Evolutionary conservation across 1,140 invertebrate species (phyloP).

Genomic region (Leucophenga varia): DNA sequence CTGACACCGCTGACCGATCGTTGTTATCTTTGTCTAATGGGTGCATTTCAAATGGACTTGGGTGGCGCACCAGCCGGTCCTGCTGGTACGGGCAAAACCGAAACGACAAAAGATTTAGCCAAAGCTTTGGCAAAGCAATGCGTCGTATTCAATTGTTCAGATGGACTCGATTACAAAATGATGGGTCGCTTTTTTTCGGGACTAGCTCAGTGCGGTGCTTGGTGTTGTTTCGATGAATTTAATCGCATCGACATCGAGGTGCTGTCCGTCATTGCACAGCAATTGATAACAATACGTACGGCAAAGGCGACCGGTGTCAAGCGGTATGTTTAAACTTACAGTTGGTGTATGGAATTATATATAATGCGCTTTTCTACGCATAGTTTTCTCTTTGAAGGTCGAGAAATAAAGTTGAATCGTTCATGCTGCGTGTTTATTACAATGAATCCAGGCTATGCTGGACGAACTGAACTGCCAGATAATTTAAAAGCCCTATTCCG

Average conservation of each 20-base stretch:
- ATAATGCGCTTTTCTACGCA: background rate
- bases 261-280: constrained; percentile 84
- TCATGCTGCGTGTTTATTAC: constrained; percentile 90
- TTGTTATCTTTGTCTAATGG: constrained; percentile 85
- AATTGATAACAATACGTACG: constrained; percentile 76
- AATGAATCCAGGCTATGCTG: constrained; percentile 87
- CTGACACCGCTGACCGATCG: constrained; percentile 80
- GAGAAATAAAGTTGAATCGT: constrained; percentile 80
- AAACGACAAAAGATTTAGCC: constrained; percentile 90
- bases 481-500: constrained; percentile 85
- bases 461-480: constrained; percentile 80
- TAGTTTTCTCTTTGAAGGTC: constrained; percentile 85
- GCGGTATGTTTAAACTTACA: constrained; percentile 58
- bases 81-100: constrained; percentile 88
- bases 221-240: constrained; percentile 93
- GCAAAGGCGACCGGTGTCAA: constrained; percentile 68
- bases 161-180: constrained; percentile 81
- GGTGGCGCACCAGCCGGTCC: constrained; percentile 87
- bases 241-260: constrained; percentile 91
- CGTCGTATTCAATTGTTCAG: constrained; percentile 90
- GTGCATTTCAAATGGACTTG: constrained; percentile 80
- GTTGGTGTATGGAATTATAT: constrained; percentile 24
- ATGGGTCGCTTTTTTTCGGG: constrained; percentile 88
- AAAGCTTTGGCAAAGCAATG: constrained; percentile 85
- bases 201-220: constrained; percentile 82